A percentile compares a stretch with the other conserved stretches of the same genome.
phyloP scores from a whole-genome alignment of 2,888 invertebrate genomes.

The Nomada goodeniana region DNA sequence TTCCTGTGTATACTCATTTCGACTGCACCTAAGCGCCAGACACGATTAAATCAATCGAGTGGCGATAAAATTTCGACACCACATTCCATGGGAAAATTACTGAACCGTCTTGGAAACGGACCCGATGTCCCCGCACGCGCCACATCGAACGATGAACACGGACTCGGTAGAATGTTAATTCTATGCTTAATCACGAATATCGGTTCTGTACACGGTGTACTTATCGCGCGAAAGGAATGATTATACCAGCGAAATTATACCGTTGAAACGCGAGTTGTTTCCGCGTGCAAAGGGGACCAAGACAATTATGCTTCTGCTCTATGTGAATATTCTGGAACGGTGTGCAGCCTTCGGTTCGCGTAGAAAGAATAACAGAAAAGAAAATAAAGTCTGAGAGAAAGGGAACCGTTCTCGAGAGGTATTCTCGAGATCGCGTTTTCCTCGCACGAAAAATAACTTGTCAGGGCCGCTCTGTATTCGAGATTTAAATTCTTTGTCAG shows the following conservation, averaged over 20 bases:
- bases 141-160: neutral
- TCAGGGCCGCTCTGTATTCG: constrained; percentile 6
- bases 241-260: constrained; percentile 52
- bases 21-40: neutral
- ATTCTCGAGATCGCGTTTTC: constrained; percentile 23
- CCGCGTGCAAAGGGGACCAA: constrained; percentile 51
- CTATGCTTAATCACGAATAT: constrained; percentile 48
- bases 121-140: neutral
- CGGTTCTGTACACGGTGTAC: constrained; percentile 16
- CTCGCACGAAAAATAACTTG: constrained; percentile 3
- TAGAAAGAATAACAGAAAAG: neutral
- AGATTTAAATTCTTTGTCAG: neutral
- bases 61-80: neutral
- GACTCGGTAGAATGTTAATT: constrained; percentile 23
- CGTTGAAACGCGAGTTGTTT: constrained; percentile 32
- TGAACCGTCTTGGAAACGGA: neutral
- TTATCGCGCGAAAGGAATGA: constrained; percentile 44
- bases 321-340: constrained; percentile 47
- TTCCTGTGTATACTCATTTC: neutral
- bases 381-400: constrained; percentile 31
- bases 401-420: constrained; percentile 20
- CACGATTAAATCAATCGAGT: neutral
- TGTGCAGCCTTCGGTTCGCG: constrained; percentile 23
- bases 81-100: neutral
- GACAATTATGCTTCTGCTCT: constrained; percentile 62